A percentile compares a stretch with the other conserved stretches of the same genome.
Conservation (phyloP, 64 coral and sea anemone species). For the Pocillopora verrucosa region DNA sequence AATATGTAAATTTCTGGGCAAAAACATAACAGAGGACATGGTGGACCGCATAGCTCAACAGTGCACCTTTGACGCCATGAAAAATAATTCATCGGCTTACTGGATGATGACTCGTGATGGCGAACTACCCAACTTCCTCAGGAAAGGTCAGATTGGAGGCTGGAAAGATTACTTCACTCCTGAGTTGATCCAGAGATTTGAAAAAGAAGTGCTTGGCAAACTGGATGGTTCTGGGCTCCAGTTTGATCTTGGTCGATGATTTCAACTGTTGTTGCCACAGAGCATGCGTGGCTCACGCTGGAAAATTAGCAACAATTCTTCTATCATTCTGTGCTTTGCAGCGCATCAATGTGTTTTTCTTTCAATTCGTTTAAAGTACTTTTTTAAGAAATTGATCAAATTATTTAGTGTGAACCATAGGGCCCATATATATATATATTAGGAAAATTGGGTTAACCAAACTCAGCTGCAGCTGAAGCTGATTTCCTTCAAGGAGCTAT, state of each 20-base stretch:
- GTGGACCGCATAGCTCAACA: background rate
- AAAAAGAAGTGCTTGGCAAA: constrained; percentile 3
- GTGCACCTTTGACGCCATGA: constrained; percentile 31
- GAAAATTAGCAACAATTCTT: no score
- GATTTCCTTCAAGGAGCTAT: no score
- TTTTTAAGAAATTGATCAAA: no score
- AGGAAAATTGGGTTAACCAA: no score
- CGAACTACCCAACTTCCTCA: constrained; percentile 5
- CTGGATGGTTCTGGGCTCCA: constrained; percentile 19
- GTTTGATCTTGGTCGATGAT: background rate
- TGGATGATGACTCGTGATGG: background rate
- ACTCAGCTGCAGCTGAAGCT: no score
- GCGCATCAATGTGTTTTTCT: no score
- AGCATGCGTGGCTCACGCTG: no score
- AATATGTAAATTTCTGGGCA: constrained; percentile 13
- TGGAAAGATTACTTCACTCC: constrained; percentile 9
- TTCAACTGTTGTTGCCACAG: no score
- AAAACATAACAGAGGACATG: background rate
- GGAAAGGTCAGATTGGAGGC: constrained; percentile 21
- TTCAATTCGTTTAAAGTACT: no score
- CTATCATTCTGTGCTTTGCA: no score
- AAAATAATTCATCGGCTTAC: constrained; percentile 9
- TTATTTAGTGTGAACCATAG: no score
- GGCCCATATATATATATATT: no score
- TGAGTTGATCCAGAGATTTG: background rate